Conservation (phyloP, 64 coral and sea anemone genomes). For the Montipora sp. region DNA sequence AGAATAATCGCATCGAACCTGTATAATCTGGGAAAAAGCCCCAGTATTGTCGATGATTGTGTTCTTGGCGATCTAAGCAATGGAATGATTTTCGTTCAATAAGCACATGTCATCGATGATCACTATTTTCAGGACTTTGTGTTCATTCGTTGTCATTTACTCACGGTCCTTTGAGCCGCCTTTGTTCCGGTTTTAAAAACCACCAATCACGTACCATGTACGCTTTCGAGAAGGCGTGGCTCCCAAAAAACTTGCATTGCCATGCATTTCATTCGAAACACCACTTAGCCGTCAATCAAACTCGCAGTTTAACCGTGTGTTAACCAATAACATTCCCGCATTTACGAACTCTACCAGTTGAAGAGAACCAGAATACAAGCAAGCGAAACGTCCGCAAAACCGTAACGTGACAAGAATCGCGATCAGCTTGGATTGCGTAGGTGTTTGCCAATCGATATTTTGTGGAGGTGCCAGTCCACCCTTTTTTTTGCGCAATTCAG, state of each 20-base stretch:
- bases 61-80: conserved; percentile 44
- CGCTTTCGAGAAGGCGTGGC: conserved; percentile 72
- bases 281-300: conserved; percentile 93
- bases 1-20: conserved; percentile 98
- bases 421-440: conserved; percentile 4
- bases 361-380: conserved; percentile 63
- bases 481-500: not conserved
- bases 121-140: conserved; percentile 54
- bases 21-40: conserved; percentile 75
- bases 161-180: conserved; percentile 65
- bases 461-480: not conserved
- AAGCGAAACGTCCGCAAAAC: conserved; percentile 15
- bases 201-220: conserved; percentile 77
- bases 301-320: conserved; percentile 43
- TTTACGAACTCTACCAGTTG: conserved; percentile 67
- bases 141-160: conserved; percentile 60
- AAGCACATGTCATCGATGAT: conserved; percentile 87
- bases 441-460: not conserved
- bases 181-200: conserved; percentile 57
- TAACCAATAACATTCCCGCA: conserved; percentile 60
- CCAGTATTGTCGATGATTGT: conserved; percentile 58
- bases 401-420: conserved; percentile 33
- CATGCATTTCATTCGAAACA: conserved; percentile 63
- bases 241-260: conserved; percentile 77
- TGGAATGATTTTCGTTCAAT: conserved; percentile 67